Evolutionary conservation across 2,888 invertebrate genomes (phyloP), one percentile per base, ranked within the genome.

Genomic region (Timema cristinae): DNA sequence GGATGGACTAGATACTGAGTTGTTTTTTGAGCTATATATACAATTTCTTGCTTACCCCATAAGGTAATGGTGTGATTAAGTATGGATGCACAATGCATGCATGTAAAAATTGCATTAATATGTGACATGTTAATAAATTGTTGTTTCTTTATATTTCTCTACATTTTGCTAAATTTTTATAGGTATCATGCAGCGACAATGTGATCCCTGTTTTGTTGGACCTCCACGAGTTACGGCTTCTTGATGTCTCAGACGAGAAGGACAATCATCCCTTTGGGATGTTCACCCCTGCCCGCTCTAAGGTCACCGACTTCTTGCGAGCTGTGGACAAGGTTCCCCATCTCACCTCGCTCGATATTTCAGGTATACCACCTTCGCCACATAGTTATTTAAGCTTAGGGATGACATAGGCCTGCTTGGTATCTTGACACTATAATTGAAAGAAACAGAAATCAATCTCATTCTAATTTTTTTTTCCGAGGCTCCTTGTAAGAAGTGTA

Each of bases 281-380:
- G 75, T 81, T 84, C 75, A 81, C 82, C 67, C 81, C 82, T 52
- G 77, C 78, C 49, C 80, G 79, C 73, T 80, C 81, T 51, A 82
- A 82, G 75, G 81, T 84, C 75, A 80, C 81, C 69, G 82, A 84
- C 74, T 80, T 88, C 70, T 80, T 88, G 71, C 83, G 84, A 32
- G 16, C 68, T 76, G 80, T 78, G 52, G 77, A 77, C 59, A 73
- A 75, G 16, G 51, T 74, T 16, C 87, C 88, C 61, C 81, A 86
- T 76, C 81, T 91, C 66, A 81, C 82, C 49, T 87, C 86, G 50
- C 79, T 91, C 73, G 91, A 91, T 81, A 84, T 91, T 71, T 90
- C 90, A 71, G 87, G 88, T 83, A 77, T 32, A 32, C 32, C 32
- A 32, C 32, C 32, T 32, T 32, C 32, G 4, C 32, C 32, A 32